Percentiles rank a stretch among this genome's conserved stretches.
Evolutionary conservation across 1,140 invertebrate species (phyloP).

Genomic region (Bombus confusus): DNA sequence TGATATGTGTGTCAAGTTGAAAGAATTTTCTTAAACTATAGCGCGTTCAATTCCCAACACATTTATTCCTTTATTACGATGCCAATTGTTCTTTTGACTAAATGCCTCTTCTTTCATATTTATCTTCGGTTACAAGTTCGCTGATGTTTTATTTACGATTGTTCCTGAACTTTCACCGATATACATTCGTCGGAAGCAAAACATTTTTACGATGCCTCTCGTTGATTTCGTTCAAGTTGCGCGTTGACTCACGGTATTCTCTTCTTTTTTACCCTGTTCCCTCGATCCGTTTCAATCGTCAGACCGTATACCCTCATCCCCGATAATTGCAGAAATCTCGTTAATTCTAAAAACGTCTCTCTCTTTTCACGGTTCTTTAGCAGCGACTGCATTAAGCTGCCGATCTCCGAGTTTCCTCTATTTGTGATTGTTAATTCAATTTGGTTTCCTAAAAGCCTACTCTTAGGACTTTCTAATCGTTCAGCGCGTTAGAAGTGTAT

Average conservation of each 20-base stretch:
- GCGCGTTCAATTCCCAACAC: not conserved
- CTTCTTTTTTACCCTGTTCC: not conserved
- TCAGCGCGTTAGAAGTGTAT: too few relatives aligned
- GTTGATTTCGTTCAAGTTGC: slow-evolving; percentile 1
- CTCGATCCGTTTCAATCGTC: slow-evolving; percentile 9
- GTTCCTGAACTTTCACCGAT: not conserved
- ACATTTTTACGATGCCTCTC: not conserved
- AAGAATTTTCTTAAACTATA: not conserved
- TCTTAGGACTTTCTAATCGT: too few relatives aligned
- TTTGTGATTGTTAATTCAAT: not conserved
- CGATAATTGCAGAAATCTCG: slow-evolving; percentile 10
- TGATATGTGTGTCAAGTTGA: not conserved
- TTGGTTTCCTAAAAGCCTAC: not conserved
- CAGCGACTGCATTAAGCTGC: not conserved
- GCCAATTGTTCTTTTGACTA: not conserved
- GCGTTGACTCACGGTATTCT: not conserved
- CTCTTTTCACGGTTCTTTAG: not conserved
- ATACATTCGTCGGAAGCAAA: not conserved
- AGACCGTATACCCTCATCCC: too few relatives aligned
- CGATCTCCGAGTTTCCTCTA: not conserved
- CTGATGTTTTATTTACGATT: not conserved
- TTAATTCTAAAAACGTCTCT: not conserved
- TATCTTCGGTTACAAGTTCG: too few relatives aligned
- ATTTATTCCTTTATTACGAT: not conserved
- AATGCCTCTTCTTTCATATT: not conserved